phyloP scores from a whole-genome alignment of 2,113 vertebrate genomes.

The Anarrhichthys ocellatus region DNA sequence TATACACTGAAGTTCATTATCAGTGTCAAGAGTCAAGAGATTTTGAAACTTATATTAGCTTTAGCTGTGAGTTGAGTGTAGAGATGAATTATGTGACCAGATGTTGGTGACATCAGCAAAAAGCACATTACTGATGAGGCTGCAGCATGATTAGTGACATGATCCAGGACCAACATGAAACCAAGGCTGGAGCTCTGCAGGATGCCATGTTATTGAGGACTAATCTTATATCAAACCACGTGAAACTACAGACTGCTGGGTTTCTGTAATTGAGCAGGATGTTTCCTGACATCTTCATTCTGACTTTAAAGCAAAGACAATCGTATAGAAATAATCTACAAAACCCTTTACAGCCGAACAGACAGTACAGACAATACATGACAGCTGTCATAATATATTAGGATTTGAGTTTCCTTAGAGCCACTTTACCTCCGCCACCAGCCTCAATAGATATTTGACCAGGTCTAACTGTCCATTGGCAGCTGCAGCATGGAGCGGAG shows the following conservation, averaged over 20 bases:
- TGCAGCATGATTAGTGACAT: neutral
- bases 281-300: neutral
- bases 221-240: neutral
- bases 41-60: neutral
- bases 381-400: neutral
- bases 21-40: neutral
- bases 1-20: neutral
- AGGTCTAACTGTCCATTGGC: conserved; percentile 91
- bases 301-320: neutral
- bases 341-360: neutral
- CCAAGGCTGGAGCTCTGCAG: neutral
- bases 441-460: conserved; percentile 89
- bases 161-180: neutral
- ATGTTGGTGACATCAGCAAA: neutral
- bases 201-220: neutral
- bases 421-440: conserved; percentile 89
- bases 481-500: conserved; percentile 93
- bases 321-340: neutral
- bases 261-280: neutral
- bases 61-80: neutral
- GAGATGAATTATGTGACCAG: neutral
- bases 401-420: neutral
- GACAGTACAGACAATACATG: neutral
- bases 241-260: neutral
- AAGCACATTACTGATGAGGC: neutral